Base-by-base conservation (phyloP, 2,888 invertebrate genomes). In the Glyphotaelius pellucidus region DNA sequence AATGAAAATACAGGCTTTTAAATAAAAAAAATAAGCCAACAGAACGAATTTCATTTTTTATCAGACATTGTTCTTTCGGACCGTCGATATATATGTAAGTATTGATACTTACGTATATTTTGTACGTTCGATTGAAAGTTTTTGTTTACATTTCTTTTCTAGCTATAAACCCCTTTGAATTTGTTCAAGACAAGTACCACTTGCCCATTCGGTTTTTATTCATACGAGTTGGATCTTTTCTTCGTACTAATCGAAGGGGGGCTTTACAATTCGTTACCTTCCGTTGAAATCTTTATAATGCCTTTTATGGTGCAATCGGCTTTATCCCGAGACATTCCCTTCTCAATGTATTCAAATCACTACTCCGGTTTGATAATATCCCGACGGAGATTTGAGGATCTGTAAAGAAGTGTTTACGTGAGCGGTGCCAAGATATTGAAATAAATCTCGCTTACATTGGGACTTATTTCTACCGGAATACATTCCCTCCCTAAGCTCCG, bases 391-490 rank as follows among this genome's bases (percentile, higher is more conserved):
- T 85, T 85, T 38, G 38, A 42, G 15, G 35, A 42, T 85, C n/a
- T 85, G 35, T 42, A 42, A n/a, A n/a, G 85, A 42, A 35, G 85
- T 85, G 85, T 85, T 85, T 85, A 85, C 85, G n/a, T 14, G 85
- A 35, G 7, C 35, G 35, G 11, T 85, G 85, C 85, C 85, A 85
- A 85, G 85, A 85, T 38, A 85, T 85, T 12, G 85, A 85, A 85
- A 85, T 85, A 85, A 85, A 85, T 85, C 85, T 35, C 38, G 38
- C 38, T 38, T 38, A 25, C 85, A n/a, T 38, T 38, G 32, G 38
- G n/a, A 38, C 38, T 85, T 85, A 85, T 85, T 85, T n/a, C 81
- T 30, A 30, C 31, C 81, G 14, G 31, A 31, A 32, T n/a, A 81
- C 31, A 30, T 32, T 32, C 81, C 12, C 30, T 81, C 31, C 31